A percentile compares a stretch with the other conserved stretches of the same genome.
phyloP scores from a whole-genome alignment of 2,797 vertebrate species.

The Sebastes goodei region DNA sequence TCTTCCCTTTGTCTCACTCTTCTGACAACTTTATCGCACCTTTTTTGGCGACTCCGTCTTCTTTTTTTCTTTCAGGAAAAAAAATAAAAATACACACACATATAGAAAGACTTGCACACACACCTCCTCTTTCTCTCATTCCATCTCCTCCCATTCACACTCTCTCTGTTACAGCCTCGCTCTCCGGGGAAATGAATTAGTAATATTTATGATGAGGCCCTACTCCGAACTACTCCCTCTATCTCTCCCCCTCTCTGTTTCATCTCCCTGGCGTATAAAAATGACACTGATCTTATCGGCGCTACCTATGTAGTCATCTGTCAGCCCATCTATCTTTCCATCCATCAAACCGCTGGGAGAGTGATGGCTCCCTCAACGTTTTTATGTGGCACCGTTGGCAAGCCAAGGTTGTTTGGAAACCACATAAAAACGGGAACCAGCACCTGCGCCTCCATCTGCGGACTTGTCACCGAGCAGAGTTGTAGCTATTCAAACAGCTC shows the following conservation, averaged over 20 bases:
- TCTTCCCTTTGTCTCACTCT: constrained; percentile 43
- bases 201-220: constrained; percentile 81
- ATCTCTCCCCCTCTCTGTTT: constrained; percentile 57
- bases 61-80: constrained; percentile 3
- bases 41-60: constrained; percentile 19
- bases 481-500: constrained; percentile 44
- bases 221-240: constrained; percentile 37
- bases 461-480: constrained; percentile 49
- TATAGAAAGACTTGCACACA: constrained; percentile 12
- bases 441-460: constrained; percentile 66
- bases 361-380: constrained; percentile 60
- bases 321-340: constrained; percentile 75
- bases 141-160: constrained; percentile 44
- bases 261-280: constrained; percentile 73
- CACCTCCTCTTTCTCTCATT: constrained; percentile 24
- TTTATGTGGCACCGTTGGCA: constrained; percentile 67
- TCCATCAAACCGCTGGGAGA: constrained; percentile 74
- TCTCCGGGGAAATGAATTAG: constrained; percentile 78
- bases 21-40: constrained; percentile 55
- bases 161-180: constrained; percentile 41
- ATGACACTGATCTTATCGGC: constrained; percentile 80
- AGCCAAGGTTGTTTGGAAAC: constrained; percentile 73
- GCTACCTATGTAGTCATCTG: constrained; percentile 76
- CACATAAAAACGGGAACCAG: constrained; percentile 66
- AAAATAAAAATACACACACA: background rate